Percentiles rank a stretch among this genome's conserved stretches.
These are phyloP conservation scores for Aleiodes leptofemur DNA, from an alignment of 2,888 invertebrate genomes.

Conservation along the genomic window DNA sequence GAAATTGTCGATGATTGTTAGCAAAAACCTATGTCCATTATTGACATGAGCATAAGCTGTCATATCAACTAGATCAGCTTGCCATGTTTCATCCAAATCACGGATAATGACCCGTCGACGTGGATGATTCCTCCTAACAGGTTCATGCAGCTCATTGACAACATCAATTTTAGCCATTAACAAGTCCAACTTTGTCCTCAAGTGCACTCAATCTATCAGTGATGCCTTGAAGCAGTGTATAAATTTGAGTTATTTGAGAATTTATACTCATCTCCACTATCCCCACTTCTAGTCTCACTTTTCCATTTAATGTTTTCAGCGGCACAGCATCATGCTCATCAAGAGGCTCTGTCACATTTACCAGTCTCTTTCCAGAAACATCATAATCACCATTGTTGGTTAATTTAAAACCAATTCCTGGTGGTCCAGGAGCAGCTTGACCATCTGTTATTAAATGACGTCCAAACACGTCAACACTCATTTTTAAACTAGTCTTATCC, in stretches of 20 bases:
- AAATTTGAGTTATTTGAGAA: not conserved
- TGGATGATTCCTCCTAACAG: constrained; percentile 67
- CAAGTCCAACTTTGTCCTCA: no score
- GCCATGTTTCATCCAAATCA: constrained; percentile 60
- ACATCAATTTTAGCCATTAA: constrained; percentile 28
- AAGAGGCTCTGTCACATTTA: not conserved
- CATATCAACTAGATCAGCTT: constrained; percentile 69
- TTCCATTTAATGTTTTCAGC: not conserved
- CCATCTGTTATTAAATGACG: not conserved
- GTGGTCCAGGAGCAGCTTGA: not conserved
- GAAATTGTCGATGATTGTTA: constrained; percentile 69
- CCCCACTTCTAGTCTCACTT: not conserved
- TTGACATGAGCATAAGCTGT: constrained; percentile 59
- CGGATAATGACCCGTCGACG: constrained; percentile 56
- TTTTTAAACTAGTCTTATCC: no score
- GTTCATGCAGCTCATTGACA: constrained; percentile 69
- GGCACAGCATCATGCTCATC: no score
- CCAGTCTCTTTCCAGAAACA: not conserved
- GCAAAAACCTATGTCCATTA: constrained; percentile 65
- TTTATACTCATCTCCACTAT: not conserved
- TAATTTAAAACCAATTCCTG: not conserved
- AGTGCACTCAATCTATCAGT: no score
- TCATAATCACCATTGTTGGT: not conserved
- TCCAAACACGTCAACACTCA: not conserved
- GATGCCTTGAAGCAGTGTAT: not conserved